phyloP scores from a whole-genome alignment of 2,888 invertebrate genomes.

The Disparrhopalites patrizii region DNA sequence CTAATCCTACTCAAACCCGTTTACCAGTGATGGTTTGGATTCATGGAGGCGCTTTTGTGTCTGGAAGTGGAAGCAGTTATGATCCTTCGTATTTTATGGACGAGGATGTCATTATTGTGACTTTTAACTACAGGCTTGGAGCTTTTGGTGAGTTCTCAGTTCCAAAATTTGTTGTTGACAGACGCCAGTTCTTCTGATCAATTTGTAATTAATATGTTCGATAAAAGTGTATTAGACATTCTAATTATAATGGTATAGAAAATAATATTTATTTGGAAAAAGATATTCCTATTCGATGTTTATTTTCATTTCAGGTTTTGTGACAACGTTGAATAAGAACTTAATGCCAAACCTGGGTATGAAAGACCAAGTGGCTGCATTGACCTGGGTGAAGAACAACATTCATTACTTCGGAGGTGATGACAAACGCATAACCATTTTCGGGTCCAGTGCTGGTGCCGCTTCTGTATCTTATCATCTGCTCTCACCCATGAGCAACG shows the following conservation, averaged over 20 bases:
- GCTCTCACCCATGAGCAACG: conserved; percentile 29
- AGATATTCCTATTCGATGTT: too few species aligned
- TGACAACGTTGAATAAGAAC: conserved; percentile 31
- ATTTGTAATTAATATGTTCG: too few species aligned
- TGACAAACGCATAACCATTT: conserved; percentile 21
- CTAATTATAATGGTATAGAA: too few species aligned
- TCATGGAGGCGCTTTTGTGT: conserved; percentile 38
- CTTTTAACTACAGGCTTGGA: conserved; percentile 35
- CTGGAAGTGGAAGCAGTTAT: conserved; percentile 31
- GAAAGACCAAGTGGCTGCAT: conserved; percentile 26
- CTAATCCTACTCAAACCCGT: conserved; percentile 16
- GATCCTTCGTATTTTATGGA: conserved; percentile 36
- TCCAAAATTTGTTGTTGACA: not conserved
- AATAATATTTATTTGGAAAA: too few species aligned
- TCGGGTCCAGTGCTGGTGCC: conserved; percentile 35
- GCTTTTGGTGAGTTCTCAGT: conserved; percentile 19
- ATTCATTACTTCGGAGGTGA: conserved; percentile 37
- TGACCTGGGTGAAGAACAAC: conserved; percentile 34
- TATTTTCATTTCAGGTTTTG: conserved; percentile 26
- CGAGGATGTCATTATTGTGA: conserved; percentile 32
- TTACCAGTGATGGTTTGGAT: conserved; percentile 34
- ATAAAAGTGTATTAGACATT: too few species aligned
- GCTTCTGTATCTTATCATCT: conserved; percentile 31
- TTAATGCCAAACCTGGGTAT: conserved; percentile 32
- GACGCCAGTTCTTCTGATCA: too few species aligned